Evolutionary conservation across 2,797 vertebrate species (phyloP).

Genomic region (Bradypus variegatus): DNA sequence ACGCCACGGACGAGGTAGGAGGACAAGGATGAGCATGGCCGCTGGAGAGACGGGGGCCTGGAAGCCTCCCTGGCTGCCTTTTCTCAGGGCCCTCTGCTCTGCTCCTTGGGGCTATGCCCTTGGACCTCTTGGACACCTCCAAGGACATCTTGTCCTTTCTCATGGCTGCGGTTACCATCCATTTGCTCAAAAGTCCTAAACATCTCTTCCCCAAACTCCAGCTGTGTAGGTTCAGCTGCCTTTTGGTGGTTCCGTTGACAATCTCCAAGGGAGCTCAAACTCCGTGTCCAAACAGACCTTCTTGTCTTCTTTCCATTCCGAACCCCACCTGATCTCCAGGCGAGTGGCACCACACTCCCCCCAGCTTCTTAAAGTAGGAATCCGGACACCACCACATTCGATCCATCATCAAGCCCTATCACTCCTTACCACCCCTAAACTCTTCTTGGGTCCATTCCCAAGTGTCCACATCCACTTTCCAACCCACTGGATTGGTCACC

Average conservation of each 20-base stretch:
- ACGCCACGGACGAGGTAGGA: fast-evolving
- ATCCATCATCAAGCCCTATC: neutral
- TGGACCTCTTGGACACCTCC: no score
- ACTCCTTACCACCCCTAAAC: neutral
- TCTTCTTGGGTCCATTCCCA: no score
- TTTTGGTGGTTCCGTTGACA: neutral
- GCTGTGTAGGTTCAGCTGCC: neutral
- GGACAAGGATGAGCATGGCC: fast-evolving
- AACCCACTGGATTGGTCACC: fast-evolving
- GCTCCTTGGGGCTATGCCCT: neutral
- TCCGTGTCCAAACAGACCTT: neutral
- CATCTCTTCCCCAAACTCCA: neutral
- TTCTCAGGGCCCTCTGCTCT: fast-evolving
- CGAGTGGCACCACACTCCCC: neutral
- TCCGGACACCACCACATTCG: neutral
- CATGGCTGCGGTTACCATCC: neutral
- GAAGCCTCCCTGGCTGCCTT: neutral
- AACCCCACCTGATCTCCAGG: neutral
- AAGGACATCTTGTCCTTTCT: neutral
- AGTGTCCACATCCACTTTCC: neutral
- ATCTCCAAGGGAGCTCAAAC: neutral
- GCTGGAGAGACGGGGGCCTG: fast-evolving
- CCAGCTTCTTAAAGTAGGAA: neutral
- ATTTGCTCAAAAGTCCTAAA: neutral
- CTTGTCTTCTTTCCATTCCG: neutral